Conservation (phyloP, 2,888 invertebrate species). For the Coremacera marginata region DNA sequence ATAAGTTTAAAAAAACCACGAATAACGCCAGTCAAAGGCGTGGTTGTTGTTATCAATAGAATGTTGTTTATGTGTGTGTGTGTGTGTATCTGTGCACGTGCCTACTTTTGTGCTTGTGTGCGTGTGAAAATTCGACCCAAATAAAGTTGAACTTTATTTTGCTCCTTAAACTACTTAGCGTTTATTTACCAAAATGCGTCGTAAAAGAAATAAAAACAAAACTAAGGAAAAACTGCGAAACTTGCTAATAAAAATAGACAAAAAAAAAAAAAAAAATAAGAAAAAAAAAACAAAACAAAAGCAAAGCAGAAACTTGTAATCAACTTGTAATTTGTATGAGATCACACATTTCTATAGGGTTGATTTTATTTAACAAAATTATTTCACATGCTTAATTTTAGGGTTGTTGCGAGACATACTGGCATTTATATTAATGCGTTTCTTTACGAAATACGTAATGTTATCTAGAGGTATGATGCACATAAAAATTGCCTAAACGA, state of each 20-base stretch:
- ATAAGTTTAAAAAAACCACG: not conserved
- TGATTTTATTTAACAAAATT: not conserved
- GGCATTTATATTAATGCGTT: too few species aligned
- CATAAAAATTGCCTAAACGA: too few species aligned
- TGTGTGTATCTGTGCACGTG: not conserved
- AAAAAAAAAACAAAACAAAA: too few species aligned
- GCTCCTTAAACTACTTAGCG: not conserved
- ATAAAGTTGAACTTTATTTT: slow-evolving; percentile 20
- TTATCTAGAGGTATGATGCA: too few species aligned
- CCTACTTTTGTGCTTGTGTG: not conserved
- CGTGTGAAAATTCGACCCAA: slow-evolving; percentile 10
- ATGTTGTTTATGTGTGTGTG: not conserved
- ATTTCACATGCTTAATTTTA: not conserved
- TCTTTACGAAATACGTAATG: too few species aligned
- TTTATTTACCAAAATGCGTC: not conserved
- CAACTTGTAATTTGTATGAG: not conserved
- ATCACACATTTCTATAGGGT: not conserved
- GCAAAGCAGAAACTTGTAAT: not conserved
- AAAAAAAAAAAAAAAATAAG: not conserved
- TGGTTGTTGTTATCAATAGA: slow-evolving; percentile 1
- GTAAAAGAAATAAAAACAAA: not conserved
- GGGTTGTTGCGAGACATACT: not conserved
- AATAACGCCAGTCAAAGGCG: not conserved
- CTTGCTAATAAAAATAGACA: not conserved
- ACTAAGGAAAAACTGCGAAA: not conserved